These are phyloP conservation scores for Lagocephalus sceleratus DNA, from an alignment of 2,797 vertebrate species.

Conservation along the genomic window DNA sequence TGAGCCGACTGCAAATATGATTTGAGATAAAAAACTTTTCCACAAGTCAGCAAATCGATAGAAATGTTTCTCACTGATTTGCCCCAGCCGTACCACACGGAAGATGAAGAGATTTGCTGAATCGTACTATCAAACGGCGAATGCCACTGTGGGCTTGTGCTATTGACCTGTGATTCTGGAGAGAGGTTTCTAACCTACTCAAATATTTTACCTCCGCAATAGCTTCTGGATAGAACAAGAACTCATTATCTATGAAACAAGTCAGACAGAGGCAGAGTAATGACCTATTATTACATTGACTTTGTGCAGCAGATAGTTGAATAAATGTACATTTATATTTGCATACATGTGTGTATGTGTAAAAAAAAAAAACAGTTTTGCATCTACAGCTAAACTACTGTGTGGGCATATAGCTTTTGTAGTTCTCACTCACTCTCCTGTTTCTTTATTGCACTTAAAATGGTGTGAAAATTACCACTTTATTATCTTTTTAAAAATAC, in stretches of 20 bases:
- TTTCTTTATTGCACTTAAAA: slow-evolving; percentile 2
- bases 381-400: not conserved
- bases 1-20: too few species aligned
- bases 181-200: not conserved
- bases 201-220: not conserved
- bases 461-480: slow-evolving; percentile 6
- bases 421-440: not conserved
- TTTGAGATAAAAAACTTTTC: too few species aligned
- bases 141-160: not conserved
- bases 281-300: too few species aligned
- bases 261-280: too few species aligned
- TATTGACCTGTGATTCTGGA: not conserved
- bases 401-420: not conserved
- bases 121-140: too few species aligned
- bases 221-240: not conserved
- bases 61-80: too few species aligned
- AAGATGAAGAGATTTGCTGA: too few species aligned
- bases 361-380: slow-evolving; percentile 6
- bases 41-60: too few species aligned
- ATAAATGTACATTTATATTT: not conserved
- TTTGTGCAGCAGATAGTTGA: not conserved
- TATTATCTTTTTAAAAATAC: not conserved
- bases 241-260: too few species aligned
- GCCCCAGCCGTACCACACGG: too few species aligned
- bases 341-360: not conserved